These are phyloP conservation scores for Orthonyx spaldingii DNA, from an alignment of 2,113 vertebrate species.

Conservation along the genomic window DNA sequence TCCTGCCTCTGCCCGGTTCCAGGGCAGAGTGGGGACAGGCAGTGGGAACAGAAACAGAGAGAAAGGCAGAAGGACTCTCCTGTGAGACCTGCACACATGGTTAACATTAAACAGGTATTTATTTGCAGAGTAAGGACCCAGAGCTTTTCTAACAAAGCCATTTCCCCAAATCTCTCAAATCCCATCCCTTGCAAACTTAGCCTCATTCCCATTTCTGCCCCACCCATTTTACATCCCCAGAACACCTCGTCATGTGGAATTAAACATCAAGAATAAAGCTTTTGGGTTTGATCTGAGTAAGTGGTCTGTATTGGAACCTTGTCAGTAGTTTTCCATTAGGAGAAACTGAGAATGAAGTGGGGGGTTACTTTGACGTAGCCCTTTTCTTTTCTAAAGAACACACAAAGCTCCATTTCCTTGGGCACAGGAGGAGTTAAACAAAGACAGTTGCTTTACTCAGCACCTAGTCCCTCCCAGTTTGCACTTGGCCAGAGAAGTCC, in stretches of 20 bases:
- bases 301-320: neutral
- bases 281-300: neutral
- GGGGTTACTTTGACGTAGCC: neutral
- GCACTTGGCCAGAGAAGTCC: neutral
- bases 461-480: neutral
- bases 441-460: neutral
- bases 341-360: neutral
- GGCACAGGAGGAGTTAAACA: neutral
- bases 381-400: neutral
- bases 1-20: neutral
- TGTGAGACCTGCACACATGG: neutral
- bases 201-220: neutral
- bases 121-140: neutral
- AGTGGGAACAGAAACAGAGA: neutral
- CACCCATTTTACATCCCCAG: neutral
- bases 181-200: neutral
- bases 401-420: neutral
- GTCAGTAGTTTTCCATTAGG: neutral
- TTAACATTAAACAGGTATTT: neutral
- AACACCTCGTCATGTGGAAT: neutral
- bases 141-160: neutral
- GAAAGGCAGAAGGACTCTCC: neutral
- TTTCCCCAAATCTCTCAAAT: neutral
- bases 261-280: neutral
- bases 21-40: neutral